A percentile compares a stretch with the other conserved stretches of the same genome.
Conservation (phyloP, 2,888 invertebrate genomes). For the Yponomeuta plumbellus region DNA sequence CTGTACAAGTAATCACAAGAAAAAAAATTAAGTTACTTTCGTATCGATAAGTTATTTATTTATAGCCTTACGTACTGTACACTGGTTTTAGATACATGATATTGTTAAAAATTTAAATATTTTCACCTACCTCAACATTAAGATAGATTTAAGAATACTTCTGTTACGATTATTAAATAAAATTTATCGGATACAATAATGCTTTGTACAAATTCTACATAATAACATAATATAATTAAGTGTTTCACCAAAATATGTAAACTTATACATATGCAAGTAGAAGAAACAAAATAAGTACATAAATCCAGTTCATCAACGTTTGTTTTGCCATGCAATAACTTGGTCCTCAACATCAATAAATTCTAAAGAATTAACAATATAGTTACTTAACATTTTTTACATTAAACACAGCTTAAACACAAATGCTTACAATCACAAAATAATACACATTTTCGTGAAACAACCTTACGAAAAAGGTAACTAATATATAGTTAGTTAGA, state of each 20-base stretch:
- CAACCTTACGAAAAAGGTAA: background rate
- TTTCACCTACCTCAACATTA: conserved; percentile 15
- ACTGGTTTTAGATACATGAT: conserved; percentile 6
- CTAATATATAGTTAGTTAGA: background rate
- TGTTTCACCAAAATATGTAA: conserved; percentile 6
- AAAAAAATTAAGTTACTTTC: background rate
- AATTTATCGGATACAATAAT: conserved; percentile 4
- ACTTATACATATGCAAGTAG: background rate
- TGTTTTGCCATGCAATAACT: background rate
- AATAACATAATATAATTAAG: background rate
- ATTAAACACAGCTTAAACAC: background rate
- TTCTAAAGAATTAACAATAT: background rate
- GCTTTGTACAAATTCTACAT: background rate
- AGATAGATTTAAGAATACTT: conserved; percentile 9
- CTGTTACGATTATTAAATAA: conserved; percentile 9
- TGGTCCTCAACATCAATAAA: conserved; percentile 3
- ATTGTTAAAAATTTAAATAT: conserved; percentile 7
- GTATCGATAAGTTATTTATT: background rate
- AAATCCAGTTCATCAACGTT: background rate
- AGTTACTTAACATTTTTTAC: background rate
- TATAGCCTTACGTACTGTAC: conserved; percentile 1
- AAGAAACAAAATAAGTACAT: background rate
- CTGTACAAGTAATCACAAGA: background rate
- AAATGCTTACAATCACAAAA: background rate
- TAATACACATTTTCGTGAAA: background rate